A percentile compares a stretch with the other conserved stretches of the same genome.
Evolutionary conservation across 1,140 invertebrate genomes (phyloP).

Genomic region (Camponotus floridanus): DNA sequence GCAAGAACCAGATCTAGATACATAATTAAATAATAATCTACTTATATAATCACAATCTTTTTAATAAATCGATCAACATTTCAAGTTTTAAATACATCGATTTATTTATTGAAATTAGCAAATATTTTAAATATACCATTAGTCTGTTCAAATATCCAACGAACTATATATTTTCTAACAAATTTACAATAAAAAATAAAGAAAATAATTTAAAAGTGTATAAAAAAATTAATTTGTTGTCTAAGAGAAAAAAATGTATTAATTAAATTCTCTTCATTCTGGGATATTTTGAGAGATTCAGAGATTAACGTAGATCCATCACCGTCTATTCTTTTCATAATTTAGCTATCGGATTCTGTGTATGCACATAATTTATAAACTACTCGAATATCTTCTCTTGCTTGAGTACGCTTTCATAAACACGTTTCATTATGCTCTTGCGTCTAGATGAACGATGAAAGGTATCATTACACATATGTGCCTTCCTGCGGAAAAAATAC

Average conservation of each 20-base stretch:
- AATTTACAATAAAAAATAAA: background rate
- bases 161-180: background rate
- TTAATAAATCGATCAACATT: background rate
- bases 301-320: background rate
- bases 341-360: background rate
- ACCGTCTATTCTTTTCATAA: slow-evolving; percentile 25
- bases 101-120: slow-evolving; percentile 2
- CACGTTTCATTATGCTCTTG: slow-evolving; percentile 27
- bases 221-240: background rate
- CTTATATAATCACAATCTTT: background rate
- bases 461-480: slow-evolving; percentile 29
- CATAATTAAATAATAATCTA: background rate
- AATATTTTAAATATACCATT: background rate
- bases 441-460: slow-evolving; percentile 9
- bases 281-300: background rate
- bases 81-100: background rate
- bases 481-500: background rate
- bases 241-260: no score
- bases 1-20: background rate
- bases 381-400: background rate
- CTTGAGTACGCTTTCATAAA: background rate
- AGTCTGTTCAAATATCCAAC: background rate
- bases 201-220: background rate
- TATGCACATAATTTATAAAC: background rate
- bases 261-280: slow-evolving; percentile 10